phyloP scores from a whole-genome alignment of 2,113 vertebrate genomes.

The Amblyopsis rosae region DNA sequence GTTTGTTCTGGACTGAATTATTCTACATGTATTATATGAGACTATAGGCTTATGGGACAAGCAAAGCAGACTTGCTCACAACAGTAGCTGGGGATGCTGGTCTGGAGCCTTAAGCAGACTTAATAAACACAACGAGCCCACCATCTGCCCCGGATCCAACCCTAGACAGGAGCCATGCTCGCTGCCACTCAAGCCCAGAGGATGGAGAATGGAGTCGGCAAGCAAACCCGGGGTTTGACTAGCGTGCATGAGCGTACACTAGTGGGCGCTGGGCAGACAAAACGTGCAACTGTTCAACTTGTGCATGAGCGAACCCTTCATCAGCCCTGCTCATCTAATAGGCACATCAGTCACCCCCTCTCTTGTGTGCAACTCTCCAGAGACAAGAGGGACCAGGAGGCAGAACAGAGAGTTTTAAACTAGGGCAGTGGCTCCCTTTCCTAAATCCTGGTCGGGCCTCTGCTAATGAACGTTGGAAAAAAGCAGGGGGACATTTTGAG shows the following conservation, averaged over 20 bases:
- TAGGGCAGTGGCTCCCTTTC: not conserved
- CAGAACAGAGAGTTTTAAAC: slow-evolving; percentile 14
- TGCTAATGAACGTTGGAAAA: not conserved
- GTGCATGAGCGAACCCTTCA: not conserved
- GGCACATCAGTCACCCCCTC: not conserved
- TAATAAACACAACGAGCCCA: no score
- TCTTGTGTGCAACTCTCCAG: no score
- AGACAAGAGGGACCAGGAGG: not conserved
- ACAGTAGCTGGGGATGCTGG: no score
- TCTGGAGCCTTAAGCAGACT: no score
- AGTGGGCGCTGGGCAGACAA: not conserved
- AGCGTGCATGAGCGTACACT: not conserved
- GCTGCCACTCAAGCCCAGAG: no score
- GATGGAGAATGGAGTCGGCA: not conserved
- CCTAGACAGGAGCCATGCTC: no score
- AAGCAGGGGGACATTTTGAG: not conserved
- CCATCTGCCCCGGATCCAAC: no score
- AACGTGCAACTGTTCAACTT: not conserved
- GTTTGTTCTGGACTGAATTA: no score
- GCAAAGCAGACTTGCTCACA: no score
- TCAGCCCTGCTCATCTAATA: not conserved
- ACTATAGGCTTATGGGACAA: no score
- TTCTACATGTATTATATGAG: no score
- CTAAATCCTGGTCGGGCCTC: not conserved
- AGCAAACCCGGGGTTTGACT: not conserved